Percentiles rank a stretch among this genome's conserved stretches.
Conservation (phyloP, 1,140 invertebrate species). For the Cherax quadricarinatus region DNA sequence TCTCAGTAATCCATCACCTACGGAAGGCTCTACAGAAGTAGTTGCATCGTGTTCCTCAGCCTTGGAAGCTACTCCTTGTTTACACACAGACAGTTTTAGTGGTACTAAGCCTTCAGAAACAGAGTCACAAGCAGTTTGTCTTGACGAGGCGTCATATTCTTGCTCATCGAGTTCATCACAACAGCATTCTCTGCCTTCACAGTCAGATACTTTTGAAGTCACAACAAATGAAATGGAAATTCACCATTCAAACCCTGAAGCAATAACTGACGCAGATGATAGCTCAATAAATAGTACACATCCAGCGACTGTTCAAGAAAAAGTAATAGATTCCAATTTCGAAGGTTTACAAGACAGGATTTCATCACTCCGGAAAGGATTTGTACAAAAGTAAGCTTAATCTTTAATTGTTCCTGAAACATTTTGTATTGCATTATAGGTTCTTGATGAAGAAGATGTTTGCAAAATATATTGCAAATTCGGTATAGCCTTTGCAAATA, state of each 20-base stretch:
- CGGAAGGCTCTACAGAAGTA: not conserved
- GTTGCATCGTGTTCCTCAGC: not conserved
- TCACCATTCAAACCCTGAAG: not conserved
- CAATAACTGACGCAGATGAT: not conserved
- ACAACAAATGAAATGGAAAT: not conserved
- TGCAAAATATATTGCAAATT: no score
- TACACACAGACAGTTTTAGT: not conserved
- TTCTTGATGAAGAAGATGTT: no score
- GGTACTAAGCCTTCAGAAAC: not conserved
- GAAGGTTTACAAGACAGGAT: slow-evolving; percentile 77
- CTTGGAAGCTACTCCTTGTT: not conserved
- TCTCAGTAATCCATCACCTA: not conserved
- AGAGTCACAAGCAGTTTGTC: not conserved
- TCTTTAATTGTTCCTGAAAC: no score
- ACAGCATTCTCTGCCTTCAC: slow-evolving; percentile 43
- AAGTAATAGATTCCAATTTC: slow-evolving; percentile 10
- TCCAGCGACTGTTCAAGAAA: not conserved
- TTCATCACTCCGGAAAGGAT: slow-evolving; percentile 78
- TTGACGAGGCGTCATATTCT: not conserved
- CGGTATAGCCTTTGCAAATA: no score
- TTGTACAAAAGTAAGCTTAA: slow-evolving; percentile 77
- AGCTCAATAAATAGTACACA: not conserved
- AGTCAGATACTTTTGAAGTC: not conserved
- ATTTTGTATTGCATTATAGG: no score
- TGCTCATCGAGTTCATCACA: not conserved